phyloP scores from a whole-genome alignment of 2,888 invertebrate genomes.

The Clepsis dumicolana region DNA sequence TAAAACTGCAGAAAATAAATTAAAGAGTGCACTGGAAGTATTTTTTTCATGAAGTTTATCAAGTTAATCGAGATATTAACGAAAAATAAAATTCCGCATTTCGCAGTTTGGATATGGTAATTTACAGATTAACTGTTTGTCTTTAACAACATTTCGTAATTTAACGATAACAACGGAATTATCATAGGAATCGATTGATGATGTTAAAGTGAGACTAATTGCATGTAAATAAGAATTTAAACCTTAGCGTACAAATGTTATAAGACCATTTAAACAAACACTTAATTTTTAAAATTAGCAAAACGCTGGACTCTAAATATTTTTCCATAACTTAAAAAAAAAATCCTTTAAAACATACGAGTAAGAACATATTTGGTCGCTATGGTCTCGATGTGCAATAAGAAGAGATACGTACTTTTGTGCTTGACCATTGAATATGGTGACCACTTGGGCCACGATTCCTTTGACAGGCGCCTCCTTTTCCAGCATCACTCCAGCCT shows the following conservation, averaged over 20 bases:
- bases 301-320: no score
- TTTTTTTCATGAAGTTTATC: not conserved
- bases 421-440: constrained; percentile 82
- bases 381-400: not conserved
- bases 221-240: not conserved
- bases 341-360: not conserved
- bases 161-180: constrained; percentile 1
- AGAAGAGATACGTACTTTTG: constrained; percentile 69
- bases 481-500: constrained; percentile 68
- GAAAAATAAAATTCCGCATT: not conserved
- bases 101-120: constrained; percentile 1
- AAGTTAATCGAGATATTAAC: not conserved
- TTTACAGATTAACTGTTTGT: not conserved
- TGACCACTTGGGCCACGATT: constrained; percentile 83
- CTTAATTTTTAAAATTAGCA: not conserved
- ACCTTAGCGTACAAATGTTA: not conserved
- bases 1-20: not conserved
- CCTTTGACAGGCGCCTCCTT: constrained; percentile 81
- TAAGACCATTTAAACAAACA: not conserved
- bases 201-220: not conserved
- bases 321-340: no score
- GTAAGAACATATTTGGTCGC: no score
- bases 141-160: not conserved
- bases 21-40: not conserved
- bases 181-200: not conserved